phyloP scores from a whole-genome alignment of 2,113 vertebrate genomes.

The Eurystomus gularis region DNA sequence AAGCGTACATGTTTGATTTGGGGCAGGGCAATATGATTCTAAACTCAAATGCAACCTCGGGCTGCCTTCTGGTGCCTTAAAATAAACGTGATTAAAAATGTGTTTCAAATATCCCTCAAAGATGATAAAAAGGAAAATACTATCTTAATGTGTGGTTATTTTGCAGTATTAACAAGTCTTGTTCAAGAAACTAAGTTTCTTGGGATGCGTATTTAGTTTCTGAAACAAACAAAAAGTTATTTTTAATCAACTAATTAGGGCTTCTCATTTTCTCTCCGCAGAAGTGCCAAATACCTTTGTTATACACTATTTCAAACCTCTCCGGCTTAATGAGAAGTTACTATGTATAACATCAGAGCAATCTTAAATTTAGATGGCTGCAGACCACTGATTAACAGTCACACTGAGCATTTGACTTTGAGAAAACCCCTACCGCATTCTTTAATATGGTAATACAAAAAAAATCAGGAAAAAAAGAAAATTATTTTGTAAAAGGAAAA shows the following conservation, averaged over 20 bases:
- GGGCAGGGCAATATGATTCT: not conserved
- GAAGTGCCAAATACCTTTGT: not conserved
- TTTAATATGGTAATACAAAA: not conserved
- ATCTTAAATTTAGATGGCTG: not conserved
- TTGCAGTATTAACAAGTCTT: not conserved
- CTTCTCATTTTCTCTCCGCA: not conserved
- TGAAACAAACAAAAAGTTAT: not conserved
- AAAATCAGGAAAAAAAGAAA: not conserved
- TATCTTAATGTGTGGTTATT: not conserved
- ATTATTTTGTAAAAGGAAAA: not conserved
- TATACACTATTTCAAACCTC: not conserved
- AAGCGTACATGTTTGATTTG: not conserved
- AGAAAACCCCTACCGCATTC: not conserved
- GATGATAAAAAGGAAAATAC: not conserved
- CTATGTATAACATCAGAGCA: not conserved
- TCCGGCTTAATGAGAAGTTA: not conserved
- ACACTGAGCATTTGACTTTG: not conserved
- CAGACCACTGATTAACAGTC: not conserved
- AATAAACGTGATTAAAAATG: not conserved
- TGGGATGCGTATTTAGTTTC: not conserved
- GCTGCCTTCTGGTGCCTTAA: not conserved
- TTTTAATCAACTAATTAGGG: not conserved
- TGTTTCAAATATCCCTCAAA: not conserved
- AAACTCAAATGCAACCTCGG: not conserved
- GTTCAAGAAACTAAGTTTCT: not conserved